Conservation (phyloP, 2,113 vertebrate species). For the human region GRCh38 chr3:31420001-31420500, state of each 20-base stretch:
- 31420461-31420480: background rate
- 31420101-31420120: slow-evolving; percentile 40
- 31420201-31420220: background rate
- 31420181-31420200: slow-evolving; percentile 33
- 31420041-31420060: background rate
- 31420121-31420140: slow-evolving; percentile 28
- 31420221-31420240: background rate
- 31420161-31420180: slow-evolving; percentile 68
- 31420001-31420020: slow-evolving; percentile 20
- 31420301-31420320: background rate
- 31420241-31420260: slow-evolving; percentile 28
- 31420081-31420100: background rate
- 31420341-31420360: background rate
- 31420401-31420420: background rate
- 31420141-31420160: slow-evolving; percentile 54
- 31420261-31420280: background rate
- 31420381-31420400: background rate
- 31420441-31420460: background rate
- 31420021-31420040: background rate
- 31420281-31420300: background rate
- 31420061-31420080: slow-evolving; percentile 44
- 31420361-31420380: background rate
- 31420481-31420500: background rate
- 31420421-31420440: background rate
- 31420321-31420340: background rate